phyloP scores from a whole-genome alignment of 2,888 invertebrate species.

The Pseudoips prasinana region DNA sequence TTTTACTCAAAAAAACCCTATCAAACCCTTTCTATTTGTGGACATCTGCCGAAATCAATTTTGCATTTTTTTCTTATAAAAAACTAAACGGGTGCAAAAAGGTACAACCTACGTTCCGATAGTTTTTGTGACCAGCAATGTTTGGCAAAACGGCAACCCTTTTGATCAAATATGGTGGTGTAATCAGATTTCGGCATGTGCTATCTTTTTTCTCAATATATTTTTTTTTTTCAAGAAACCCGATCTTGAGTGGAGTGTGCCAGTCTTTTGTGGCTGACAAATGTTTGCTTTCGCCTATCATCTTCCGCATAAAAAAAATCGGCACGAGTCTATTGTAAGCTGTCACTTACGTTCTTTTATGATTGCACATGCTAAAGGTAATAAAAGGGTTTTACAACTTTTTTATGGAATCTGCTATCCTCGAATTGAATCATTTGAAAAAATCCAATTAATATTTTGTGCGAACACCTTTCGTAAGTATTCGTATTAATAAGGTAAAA shows the following conservation, averaged over 20 bases:
- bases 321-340: constrained; percentile 66
- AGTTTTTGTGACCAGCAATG: constrained; percentile 63
- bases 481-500: background rate
- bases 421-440: constrained; percentile 6
- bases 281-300: constrained; percentile 68
- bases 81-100: constrained; percentile 71
- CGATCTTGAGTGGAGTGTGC: constrained; percentile 77
- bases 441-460: constrained; percentile 30
- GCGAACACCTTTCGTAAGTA: constrained; percentile 29
- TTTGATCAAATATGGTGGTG: constrained; percentile 69
- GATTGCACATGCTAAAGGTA: constrained; percentile 44
- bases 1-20: constrained; percentile 56
- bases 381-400: constrained; percentile 28
- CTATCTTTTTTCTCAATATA: constrained; percentile 58
- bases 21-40: constrained; percentile 77
- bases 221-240: constrained; percentile 67
- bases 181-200: constrained; percentile 82
- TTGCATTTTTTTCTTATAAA: constrained; percentile 71
- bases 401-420: constrained; percentile 15
- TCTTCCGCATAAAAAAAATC: constrained; percentile 73
- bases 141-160: constrained; percentile 74
- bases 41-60: constrained; percentile 81
- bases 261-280: constrained; percentile 67
- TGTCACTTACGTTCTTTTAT: constrained; percentile 42
- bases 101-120: constrained; percentile 42